A percentile compares a stretch with the other conserved stretches of the same genome.
Evolutionary conservation across 2,888 invertebrate species (phyloP).

Genomic region (Cheilosia grossa): DNA sequence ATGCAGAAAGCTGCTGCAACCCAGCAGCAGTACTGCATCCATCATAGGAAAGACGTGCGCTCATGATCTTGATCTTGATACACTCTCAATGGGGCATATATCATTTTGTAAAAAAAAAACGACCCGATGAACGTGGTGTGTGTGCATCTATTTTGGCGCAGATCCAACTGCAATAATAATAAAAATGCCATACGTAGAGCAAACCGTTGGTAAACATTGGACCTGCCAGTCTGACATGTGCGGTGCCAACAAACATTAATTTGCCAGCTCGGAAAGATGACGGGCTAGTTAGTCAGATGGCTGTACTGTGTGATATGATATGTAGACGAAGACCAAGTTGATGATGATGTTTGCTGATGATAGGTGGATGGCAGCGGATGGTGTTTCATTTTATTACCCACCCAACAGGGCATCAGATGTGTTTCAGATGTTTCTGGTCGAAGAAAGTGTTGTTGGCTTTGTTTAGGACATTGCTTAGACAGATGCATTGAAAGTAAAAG

Average conservation of each 20-base stretch:
- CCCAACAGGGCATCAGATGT: conserved; percentile 12
- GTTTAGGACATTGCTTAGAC: background rate
- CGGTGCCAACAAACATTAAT: conserved; percentile 71
- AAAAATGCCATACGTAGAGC: conserved; percentile 57
- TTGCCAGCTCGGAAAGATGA: conserved; percentile 59
- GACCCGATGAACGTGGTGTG: background rate
- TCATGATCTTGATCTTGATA: conserved; percentile 74
- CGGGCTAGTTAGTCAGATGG: conserved; percentile 67
- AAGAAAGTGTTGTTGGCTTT: background rate
- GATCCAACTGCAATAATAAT: conserved; percentile 65
- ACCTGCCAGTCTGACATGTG: conserved; percentile 63
- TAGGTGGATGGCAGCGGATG: conserved; percentile 21
- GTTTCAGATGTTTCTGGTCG: conserved; percentile 30
- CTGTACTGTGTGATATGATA: conserved; percentile 16
- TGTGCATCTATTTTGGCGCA: conserved; percentile 66
- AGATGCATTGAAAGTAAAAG: conserved; percentile 3
- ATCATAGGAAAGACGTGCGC: conserved; percentile 56
- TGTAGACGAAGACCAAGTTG: conserved; percentile 38
- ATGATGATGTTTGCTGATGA: conserved; percentile 60
- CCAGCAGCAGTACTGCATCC: conserved; percentile 49
- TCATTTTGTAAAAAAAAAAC: conserved; percentile 34
- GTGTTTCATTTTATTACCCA: conserved; percentile 27
- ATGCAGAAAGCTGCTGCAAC: conserved; percentile 48
- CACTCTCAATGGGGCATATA: conserved; percentile 66
- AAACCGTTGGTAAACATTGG: conserved; percentile 53